A percentile compares a stretch with the other conserved stretches of the same genome.
phyloP scores from a whole-genome alignment of 1,140 invertebrate species.

The Macrocentrus cingulum region DNA sequence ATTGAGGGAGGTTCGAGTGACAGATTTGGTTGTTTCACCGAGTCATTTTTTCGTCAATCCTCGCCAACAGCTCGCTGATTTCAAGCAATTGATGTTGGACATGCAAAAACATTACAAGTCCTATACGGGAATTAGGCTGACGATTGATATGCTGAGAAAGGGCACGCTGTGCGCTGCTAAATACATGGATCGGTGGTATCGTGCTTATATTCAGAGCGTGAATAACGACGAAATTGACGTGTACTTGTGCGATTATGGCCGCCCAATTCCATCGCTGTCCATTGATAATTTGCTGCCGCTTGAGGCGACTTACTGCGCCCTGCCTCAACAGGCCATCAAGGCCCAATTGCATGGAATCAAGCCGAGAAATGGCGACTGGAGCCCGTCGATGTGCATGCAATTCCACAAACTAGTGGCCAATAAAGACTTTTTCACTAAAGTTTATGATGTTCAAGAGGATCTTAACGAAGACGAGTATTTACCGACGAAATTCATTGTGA shows the following conservation, averaged over 20 bases:
- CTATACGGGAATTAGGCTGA: slow-evolving; percentile 44
- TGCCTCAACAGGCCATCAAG: slow-evolving; percentile 64
- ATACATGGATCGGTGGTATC: slow-evolving; percentile 63
- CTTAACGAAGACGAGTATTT: slow-evolving; percentile 56
- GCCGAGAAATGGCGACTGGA: slow-evolving; percentile 63
- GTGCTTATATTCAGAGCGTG: slow-evolving; percentile 54
- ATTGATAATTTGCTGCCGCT: slow-evolving; percentile 55
- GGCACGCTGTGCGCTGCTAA: slow-evolving; percentile 61
- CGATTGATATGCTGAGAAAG: slow-evolving; percentile 47
- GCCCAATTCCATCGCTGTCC: slow-evolving; percentile 51
- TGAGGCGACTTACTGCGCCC: slow-evolving; percentile 51
- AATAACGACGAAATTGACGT: slow-evolving; percentile 55
- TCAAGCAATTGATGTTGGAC: slow-evolving; percentile 55
- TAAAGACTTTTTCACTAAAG: slow-evolving; percentile 62
- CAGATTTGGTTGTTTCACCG: slow-evolving; percentile 62
- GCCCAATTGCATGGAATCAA: slow-evolving; percentile 60
- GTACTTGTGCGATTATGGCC: slow-evolving; percentile 63
- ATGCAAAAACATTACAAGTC: slow-evolving; percentile 58
- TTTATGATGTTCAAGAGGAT: slow-evolving; percentile 58
- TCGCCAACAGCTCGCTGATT: slow-evolving; percentile 10
- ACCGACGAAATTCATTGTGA: slow-evolving; percentile 56
- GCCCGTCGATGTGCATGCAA: slow-evolving; percentile 60
- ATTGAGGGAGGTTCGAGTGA: slow-evolving; percentile 64
- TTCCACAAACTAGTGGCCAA: slow-evolving; percentile 63
- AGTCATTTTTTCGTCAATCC: slow-evolving; percentile 61